These are phyloP conservation scores for Nemotelus nigrinus DNA, from an alignment of 2,888 invertebrate genomes.

Conservation along the genomic window DNA sequence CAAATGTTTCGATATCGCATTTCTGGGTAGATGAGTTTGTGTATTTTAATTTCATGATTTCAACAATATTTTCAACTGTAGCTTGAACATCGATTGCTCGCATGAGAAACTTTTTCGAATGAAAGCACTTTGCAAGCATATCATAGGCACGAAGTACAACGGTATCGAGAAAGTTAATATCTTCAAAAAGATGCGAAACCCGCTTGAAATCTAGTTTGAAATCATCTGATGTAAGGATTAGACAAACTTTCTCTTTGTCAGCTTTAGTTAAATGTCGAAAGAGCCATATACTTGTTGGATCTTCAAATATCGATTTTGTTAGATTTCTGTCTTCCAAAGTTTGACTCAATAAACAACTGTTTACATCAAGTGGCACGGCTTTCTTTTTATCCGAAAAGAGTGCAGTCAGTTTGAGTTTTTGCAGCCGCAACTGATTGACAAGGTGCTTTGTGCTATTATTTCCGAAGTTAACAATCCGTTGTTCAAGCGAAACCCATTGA, in stretches of 20 bases:
- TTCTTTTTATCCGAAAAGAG: slow-evolving; percentile 49
- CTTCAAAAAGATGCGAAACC: slow-evolving; percentile 49
- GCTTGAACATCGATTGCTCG: slow-evolving; percentile 52
- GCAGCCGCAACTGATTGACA: slow-evolving; percentile 58
- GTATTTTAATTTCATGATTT: background rate
- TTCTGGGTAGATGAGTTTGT: slow-evolving; percentile 43
- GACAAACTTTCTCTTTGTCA: slow-evolving; percentile 56
- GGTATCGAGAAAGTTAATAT: slow-evolving; percentile 58
- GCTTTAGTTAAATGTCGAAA: slow-evolving; percentile 54
- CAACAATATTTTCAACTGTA: slow-evolving; percentile 18
- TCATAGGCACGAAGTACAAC: slow-evolving; percentile 55
- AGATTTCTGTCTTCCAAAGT: slow-evolving; percentile 52
- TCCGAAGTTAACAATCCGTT: slow-evolving; percentile 63
- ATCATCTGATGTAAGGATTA: slow-evolving; percentile 45
- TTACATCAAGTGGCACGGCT: slow-evolving; percentile 49
- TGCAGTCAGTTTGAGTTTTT: slow-evolving; percentile 54
- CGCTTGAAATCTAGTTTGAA: slow-evolving; percentile 46
- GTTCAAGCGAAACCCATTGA: slow-evolving; percentile 61
- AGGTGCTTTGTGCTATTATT: slow-evolving; percentile 58
- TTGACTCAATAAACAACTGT: slow-evolving; percentile 52
- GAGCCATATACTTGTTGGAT: slow-evolving; percentile 53
- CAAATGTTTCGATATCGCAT: slow-evolving; percentile 51
- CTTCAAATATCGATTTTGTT: slow-evolving; percentile 52
- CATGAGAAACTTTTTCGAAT: slow-evolving; percentile 54
- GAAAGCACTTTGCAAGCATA: slow-evolving; percentile 51